phyloP scores from a whole-genome alignment of 2,797 vertebrate genomes.

The Prunella strophiata region DNA sequence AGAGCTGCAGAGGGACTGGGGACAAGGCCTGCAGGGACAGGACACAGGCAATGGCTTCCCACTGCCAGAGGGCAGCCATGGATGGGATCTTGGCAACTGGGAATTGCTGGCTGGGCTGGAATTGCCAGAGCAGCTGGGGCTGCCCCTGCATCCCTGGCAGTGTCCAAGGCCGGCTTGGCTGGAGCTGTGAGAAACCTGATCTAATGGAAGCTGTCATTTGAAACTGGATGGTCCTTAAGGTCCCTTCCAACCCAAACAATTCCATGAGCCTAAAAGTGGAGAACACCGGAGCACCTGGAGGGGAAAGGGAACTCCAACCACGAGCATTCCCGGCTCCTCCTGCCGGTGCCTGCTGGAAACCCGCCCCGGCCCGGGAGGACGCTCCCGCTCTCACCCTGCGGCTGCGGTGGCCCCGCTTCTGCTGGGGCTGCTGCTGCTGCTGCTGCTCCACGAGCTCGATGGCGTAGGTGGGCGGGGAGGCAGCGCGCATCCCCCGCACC shows the following conservation, averaged over 20 bases:
- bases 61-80: fast-evolving
- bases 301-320: fast-evolving
- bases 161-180: fast-evolving
- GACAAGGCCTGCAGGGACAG: background rate
- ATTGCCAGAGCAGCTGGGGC: background rate
- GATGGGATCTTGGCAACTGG: background rate
- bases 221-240: fast-evolving
- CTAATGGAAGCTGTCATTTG: fast-evolving
- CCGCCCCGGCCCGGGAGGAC: fast-evolving
- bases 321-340: background rate
- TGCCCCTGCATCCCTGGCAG: background rate
- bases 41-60: background rate
- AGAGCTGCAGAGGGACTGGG: background rate
- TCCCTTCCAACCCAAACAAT: background rate
- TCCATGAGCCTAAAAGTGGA: fast-evolving
- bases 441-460: slow-evolving; percentile 92
- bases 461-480: slow-evolving; percentile 89
- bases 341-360: background rate
- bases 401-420: slow-evolving; percentile 86
- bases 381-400: slow-evolving; percentile 81
- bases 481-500: slow-evolving; percentile 89
- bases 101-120: background rate
- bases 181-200: background rate
- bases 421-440: slow-evolving; percentile 82
- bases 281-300: fast-evolving